Percentiles rank a stretch among this genome's conserved stretches.
These are phyloP conservation scores for Drosophila bunnanda DNA, from an alignment of 2,888 invertebrate genomes.

Conservation along the genomic window DNA sequence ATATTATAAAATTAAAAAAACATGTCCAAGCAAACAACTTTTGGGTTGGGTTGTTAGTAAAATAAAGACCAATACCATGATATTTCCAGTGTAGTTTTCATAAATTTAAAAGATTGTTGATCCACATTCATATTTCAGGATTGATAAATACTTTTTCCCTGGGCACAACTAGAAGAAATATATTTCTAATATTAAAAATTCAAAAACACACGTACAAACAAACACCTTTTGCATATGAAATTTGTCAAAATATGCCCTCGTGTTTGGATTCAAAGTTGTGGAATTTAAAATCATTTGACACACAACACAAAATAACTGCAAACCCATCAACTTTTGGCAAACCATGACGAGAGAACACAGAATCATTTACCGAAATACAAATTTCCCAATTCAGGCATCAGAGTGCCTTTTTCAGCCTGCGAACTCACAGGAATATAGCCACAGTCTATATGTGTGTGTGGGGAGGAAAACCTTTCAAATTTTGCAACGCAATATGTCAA, in stretches of 20 bases:
- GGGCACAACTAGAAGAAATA: neutral
- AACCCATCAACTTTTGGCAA: slow-evolving; percentile 6
- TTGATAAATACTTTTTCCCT: too few species aligned
- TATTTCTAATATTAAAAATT: neutral
- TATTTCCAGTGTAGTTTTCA: neutral
- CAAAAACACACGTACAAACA: neutral
- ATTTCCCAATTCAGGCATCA: slow-evolving; percentile 9
- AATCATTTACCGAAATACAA: slow-evolving; percentile 20
- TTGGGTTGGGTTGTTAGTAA: too few species aligned
- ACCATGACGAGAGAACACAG: neutral
- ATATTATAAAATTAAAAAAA: too few species aligned
- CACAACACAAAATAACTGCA: neutral
- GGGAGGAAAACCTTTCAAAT: slow-evolving; percentile 62
- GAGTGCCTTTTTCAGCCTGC: slow-evolving; percentile 13
- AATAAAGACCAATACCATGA: too few species aligned
- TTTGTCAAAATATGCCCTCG: neutral
- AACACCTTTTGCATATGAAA: neutral
- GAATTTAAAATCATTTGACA: slow-evolving; percentile 9
- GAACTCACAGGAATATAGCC: slow-evolving; percentile 4
- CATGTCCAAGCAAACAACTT: too few species aligned
- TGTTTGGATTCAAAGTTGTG: neutral
- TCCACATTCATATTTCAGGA: neutral
- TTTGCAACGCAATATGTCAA: slow-evolving; percentile 75
- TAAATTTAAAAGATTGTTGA: neutral
- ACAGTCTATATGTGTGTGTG: neutral